Percentiles rank a stretch among this genome's conserved stretches.
Evolutionary conservation across 2,797 vertebrate species (phyloP).

Genomic region (Hapalemur alaotrensis): DNA sequence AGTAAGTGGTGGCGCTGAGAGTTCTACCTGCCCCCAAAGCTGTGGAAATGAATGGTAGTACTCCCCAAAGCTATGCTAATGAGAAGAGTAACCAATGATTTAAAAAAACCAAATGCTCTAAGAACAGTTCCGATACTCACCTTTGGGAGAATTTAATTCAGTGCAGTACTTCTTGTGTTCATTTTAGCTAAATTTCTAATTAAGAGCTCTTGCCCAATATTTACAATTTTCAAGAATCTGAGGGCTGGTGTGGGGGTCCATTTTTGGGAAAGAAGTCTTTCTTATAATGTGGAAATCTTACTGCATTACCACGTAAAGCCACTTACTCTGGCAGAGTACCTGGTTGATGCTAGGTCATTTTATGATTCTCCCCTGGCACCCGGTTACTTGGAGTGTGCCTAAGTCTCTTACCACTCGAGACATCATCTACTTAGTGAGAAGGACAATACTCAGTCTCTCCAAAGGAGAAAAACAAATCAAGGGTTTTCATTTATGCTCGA

Average conservation of each 20-base stretch:
- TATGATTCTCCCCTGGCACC: background rate
- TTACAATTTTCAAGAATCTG: background rate
- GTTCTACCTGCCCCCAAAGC: background rate
- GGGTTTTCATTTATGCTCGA: background rate
- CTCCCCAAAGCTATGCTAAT: background rate
- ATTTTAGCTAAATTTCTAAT: background rate
- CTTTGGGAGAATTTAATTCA: background rate
- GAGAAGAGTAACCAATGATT: background rate
- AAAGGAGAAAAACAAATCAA: background rate
- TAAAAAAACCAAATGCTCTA: background rate
- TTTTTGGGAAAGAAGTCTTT: background rate
- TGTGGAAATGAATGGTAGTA: background rate
- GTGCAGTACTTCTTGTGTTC: background rate
- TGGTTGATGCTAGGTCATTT: background rate
- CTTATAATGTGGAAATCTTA: background rate
- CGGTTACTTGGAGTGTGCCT: background rate
- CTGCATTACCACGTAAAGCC: rapidly evolving
- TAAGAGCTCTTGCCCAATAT: background rate
- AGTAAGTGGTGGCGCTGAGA: too few species aligned
- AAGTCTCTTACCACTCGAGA: background rate
- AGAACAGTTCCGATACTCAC: background rate
- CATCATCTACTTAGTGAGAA: background rate
- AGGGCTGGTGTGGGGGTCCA: background rate
- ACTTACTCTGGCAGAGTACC: background rate
- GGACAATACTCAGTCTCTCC: background rate